These are phyloP conservation scores for Tetragonisca angustula DNA, from an alignment of 2,888 invertebrate species.

Conservation along the genomic window DNA sequence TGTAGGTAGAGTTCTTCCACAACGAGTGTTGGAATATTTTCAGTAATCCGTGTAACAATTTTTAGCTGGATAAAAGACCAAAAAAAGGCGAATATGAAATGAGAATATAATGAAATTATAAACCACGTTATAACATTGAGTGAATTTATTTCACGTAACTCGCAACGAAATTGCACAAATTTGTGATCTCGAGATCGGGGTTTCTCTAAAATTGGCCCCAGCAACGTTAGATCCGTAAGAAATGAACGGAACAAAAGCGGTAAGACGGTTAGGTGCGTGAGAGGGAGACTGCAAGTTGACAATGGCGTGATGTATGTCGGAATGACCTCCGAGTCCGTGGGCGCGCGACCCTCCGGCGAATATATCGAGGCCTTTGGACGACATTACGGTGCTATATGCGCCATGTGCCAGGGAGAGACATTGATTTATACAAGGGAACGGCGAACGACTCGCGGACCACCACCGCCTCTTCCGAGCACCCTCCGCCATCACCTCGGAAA, in stretches of 20 bases:
- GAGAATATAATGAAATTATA: no score
- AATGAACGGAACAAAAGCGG: not conserved
- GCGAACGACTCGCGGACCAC: constrained; percentile 58
- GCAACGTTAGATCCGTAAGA: not conserved
- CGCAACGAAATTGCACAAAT: no score
- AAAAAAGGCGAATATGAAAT: no score
- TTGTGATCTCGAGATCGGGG: no score
- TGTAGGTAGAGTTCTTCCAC: no score
- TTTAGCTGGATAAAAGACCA: no score
- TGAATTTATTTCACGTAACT: no score
- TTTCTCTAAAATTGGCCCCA: no score
- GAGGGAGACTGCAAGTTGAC: constrained; percentile 61
- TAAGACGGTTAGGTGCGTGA: constrained; percentile 25
- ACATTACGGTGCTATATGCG: constrained; percentile 74
- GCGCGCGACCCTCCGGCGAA: constrained; percentile 67
- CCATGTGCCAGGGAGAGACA: constrained; percentile 72
- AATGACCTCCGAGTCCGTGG: constrained; percentile 68
- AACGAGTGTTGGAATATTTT: no score
- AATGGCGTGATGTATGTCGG: constrained; percentile 72
- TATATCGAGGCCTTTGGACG: constrained; percentile 71
- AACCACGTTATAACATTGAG: no score
- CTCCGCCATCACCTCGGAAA: constrained; percentile 40
- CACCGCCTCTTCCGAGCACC: constrained; percentile 43
- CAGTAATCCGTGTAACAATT: no score
- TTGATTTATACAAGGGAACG: constrained; percentile 75